Evolutionary conservation across 2,888 invertebrate species (phyloP).

Genomic region (Nesidiocoris tenuis): DNA sequence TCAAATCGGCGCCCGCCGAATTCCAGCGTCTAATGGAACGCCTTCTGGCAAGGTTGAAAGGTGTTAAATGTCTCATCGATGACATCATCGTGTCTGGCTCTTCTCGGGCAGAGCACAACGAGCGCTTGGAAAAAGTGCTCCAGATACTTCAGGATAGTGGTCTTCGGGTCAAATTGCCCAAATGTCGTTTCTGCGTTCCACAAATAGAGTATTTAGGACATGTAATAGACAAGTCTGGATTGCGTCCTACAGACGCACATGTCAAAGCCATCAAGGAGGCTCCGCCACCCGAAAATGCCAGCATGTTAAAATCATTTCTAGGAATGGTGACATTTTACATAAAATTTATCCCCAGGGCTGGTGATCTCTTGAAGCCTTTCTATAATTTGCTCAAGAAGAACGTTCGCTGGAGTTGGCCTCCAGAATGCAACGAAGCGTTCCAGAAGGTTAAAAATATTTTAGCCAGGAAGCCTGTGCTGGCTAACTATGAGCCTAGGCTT

Average conservation of each 20-base stretch:
- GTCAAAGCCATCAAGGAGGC: constrained; percentile 49
- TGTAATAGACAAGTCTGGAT: constrained; percentile 24
- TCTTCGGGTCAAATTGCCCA: constrained; percentile 23
- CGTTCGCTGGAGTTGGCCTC: constrained; percentile 18
- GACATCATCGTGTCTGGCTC: constrained; percentile 28
- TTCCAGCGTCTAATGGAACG: constrained; percentile 40
- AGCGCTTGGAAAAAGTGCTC: not conserved
- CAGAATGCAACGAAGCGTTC: constrained; percentile 18
- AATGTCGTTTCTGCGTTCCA: constrained; percentile 24
- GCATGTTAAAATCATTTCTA: constrained; percentile 50
- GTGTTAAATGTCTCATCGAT: constrained; percentile 23
- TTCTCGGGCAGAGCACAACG: constrained; percentile 24
- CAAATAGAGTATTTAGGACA: constrained; percentile 42
- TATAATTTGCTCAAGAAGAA: constrained; percentile 31
- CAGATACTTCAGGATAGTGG: constrained; percentile 12
- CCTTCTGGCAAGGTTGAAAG: constrained; percentile 1
- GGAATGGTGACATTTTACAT: constrained; percentile 53
- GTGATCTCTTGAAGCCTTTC: constrained; percentile 35
- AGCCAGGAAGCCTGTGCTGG: constrained; percentile 25
- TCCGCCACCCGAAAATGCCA: constrained; percentile 48
- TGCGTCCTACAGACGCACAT: constrained; percentile 43
- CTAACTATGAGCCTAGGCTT: constrained; percentile 16
- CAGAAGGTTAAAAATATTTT: constrained; percentile 28
- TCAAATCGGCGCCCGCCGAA: constrained; percentile 49
- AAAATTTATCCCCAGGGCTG: constrained; percentile 50